Conservation (phyloP, 2,113 vertebrate genomes). For the Passer domesticus region DNA sequence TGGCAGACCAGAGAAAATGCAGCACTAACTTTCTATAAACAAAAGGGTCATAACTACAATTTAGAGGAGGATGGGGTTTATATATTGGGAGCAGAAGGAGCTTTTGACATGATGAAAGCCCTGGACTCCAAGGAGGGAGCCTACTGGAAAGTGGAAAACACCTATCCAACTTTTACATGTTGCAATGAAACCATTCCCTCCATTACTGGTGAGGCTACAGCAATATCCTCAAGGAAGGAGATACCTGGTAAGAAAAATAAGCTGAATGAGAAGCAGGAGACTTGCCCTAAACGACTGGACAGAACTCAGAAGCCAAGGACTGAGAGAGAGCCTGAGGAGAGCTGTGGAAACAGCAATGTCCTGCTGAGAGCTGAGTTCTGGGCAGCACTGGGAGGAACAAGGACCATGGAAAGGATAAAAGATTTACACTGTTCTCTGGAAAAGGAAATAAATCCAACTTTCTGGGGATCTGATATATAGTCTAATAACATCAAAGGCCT, state of each 20-base stretch:
- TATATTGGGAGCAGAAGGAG: neutral
- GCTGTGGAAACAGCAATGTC: rapidly evolving
- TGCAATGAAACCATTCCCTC: neutral
- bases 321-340: neutral
- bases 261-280: neutral
- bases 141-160: neutral
- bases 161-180: neutral
- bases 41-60: too few species aligned
- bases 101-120: neutral
- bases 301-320: neutral
- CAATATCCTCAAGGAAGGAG: neutral
- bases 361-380: neutral
- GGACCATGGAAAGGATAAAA: neutral
- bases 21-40: neutral
- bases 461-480: neutral
- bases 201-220: rapidly evolving
- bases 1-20: neutral
- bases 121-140: rapidly evolving
- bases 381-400: rapidly evolving
- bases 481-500: neutral
- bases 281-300: neutral
- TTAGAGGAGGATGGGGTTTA: neutral
- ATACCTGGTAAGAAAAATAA: neutral
- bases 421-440: neutral
- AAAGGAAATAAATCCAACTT: neutral